Conservation (phyloP, 2,888 invertebrate species). For the Drosophila basisetae region DNA sequence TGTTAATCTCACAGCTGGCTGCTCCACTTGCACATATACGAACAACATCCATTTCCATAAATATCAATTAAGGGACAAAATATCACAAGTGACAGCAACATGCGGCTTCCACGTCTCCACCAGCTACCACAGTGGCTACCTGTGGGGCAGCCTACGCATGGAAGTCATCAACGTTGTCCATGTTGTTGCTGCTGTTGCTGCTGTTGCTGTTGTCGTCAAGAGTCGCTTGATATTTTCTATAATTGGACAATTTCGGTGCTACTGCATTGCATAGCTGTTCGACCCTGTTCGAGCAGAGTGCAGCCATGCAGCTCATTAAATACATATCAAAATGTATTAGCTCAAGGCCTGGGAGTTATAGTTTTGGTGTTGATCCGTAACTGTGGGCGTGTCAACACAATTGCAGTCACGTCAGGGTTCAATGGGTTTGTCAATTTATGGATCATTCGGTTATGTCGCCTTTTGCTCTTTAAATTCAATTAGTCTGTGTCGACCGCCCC, state of each 20-base stretch:
- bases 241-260: slow-evolving; percentile 72
- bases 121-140: slow-evolving; percentile 40
- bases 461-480: slow-evolving; percentile 48
- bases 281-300: not conserved
- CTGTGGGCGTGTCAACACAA: slow-evolving; percentile 62
- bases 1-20: slow-evolving; percentile 63
- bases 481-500: slow-evolving; percentile 44
- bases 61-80: slow-evolving; percentile 71
- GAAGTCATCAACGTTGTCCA: slow-evolving; percentile 5
- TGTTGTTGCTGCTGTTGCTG: not conserved
- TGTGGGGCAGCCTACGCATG: slow-evolving; percentile 63
- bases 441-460: slow-evolving; percentile 24
- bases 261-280: slow-evolving; percentile 22
- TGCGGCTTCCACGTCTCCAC: slow-evolving; percentile 38
- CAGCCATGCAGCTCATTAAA: slow-evolving; percentile 54
- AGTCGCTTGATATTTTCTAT: slow-evolving; percentile 44
- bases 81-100: slow-evolving; percentile 71
- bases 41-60: slow-evolving; percentile 69
- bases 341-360: slow-evolving; percentile 25
- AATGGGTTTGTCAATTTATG: slow-evolving; percentile 44
- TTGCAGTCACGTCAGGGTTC: slow-evolving; percentile 42
- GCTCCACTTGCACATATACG: slow-evolving; percentile 58
- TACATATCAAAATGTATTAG: slow-evolving; percentile 42
- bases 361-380: slow-evolving; percentile 68
- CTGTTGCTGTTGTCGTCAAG: not conserved